Conservation (phyloP, 2,797 vertebrate genomes). For the Avahi laniger region DNA sequence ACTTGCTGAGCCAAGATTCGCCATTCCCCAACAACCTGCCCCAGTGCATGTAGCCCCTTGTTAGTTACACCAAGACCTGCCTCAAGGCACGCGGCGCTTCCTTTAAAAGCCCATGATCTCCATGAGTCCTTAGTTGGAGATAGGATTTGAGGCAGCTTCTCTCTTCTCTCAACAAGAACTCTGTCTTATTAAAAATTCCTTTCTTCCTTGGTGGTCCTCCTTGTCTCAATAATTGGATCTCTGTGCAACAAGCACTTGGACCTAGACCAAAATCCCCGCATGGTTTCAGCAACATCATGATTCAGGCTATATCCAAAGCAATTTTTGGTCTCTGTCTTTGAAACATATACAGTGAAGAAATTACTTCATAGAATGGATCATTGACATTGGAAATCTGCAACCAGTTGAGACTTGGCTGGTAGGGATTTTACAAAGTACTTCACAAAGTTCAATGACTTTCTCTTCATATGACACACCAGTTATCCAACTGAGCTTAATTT, state of each 20-base stretch:
- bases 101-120: neutral
- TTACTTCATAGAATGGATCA: neutral
- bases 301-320: neutral
- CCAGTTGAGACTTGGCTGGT: neutral
- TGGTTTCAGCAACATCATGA: neutral
- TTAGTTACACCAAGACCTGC: neutral
- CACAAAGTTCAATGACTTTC: neutral
- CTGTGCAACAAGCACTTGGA: neutral
- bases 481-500: conserved; percentile 30
- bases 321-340: neutral
- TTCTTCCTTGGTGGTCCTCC: neutral
- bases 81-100: neutral
- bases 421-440: neutral
- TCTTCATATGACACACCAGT: neutral
- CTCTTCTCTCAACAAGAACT: no score
- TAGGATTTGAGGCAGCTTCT: no score
- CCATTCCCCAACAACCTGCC: neutral
- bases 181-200: no score
- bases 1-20: neutral
- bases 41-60: neutral
- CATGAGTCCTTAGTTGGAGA: no score
- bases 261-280: neutral
- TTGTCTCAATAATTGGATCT: neutral
- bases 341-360: neutral
- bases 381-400: neutral